These are phyloP conservation scores for Aphelenchoides besseyi DNA, from an alignment of 1,140 invertebrate genomes.

Conservation along the genomic window DNA sequence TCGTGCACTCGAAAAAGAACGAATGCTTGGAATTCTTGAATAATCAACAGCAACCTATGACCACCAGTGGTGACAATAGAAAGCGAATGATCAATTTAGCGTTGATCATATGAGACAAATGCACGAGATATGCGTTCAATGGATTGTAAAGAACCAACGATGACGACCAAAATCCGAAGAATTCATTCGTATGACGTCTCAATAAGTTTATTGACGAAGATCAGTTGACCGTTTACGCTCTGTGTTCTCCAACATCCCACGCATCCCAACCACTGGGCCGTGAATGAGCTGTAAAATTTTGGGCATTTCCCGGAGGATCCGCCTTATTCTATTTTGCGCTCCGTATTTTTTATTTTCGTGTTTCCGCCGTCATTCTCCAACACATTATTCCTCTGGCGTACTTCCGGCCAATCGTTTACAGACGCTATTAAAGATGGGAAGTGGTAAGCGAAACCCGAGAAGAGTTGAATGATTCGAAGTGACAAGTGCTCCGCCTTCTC, in stretches of 20 bases:
- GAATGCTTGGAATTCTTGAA: background rate
- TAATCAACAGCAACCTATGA: background rate
- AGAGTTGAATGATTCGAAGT: background rate
- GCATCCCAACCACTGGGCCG: background rate
- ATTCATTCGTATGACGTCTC: background rate
- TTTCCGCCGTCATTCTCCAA: too few species aligned
- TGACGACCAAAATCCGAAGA: background rate
- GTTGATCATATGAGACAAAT: background rate
- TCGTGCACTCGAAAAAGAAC: background rate
- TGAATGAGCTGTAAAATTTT: background rate
- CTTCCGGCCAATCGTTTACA: constrained; percentile 4
- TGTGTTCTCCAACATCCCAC: background rate
- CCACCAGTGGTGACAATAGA: too few species aligned
- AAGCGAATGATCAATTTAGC: too few species aligned
- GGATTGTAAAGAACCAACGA: background rate
- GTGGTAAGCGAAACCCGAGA: background rate
- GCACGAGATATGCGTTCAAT: background rate
- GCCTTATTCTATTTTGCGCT: background rate
- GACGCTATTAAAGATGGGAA: constrained; percentile 2
- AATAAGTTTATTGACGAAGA: background rate
- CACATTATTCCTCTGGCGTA: constrained; percentile 5
- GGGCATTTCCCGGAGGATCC: background rate
- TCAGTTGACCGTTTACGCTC: background rate
- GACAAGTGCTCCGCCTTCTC: background rate
- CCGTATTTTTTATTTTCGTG: too few species aligned